Percentiles rank a stretch among this genome's conserved stretches.
Evolutionary conservation across 2,888 invertebrate genomes (phyloP).

Genomic region (Tenthredo distinguenda): DNA sequence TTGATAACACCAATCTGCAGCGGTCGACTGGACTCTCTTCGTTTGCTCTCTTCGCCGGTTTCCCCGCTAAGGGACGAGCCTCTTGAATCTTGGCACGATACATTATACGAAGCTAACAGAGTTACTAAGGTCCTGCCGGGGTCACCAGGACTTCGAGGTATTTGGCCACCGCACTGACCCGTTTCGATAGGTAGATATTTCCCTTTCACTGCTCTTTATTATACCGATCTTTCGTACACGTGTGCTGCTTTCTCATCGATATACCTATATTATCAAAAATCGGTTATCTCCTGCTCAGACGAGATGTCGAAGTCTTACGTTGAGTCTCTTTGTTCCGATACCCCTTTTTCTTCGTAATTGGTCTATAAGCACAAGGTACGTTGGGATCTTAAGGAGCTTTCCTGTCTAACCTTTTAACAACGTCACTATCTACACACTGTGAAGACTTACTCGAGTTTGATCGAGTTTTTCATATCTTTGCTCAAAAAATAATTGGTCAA

Average conservation of each 20-base stretch:
- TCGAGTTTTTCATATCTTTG: not conserved
- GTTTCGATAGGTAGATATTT: not conserved
- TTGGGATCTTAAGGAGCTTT: constrained; percentile 12
- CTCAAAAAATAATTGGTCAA: not conserved
- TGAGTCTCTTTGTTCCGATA: not conserved
- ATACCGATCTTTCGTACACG: not conserved
- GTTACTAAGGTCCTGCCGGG: constrained; percentile 13
- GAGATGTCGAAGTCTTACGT: not conserved
- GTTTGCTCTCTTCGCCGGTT: constrained; percentile 40
- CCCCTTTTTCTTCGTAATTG: constrained; percentile 15
- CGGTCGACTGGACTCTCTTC: constrained; percentile 48
- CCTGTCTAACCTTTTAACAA: not conserved
- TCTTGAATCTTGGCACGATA: constrained; percentile 45
- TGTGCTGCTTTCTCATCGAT: no score
- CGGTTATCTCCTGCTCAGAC: not conserved
- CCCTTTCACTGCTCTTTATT: not conserved
- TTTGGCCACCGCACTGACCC: constrained; percentile 30
- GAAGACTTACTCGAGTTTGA: not conserved
- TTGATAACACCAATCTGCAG: constrained; percentile 52
- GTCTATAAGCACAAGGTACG: not conserved
- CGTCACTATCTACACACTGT: not conserved
- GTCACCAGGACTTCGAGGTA: constrained; percentile 30
- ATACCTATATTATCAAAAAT: not conserved
- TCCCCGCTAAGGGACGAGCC: not conserved
- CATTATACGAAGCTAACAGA: constrained; percentile 43